Evolutionary conservation across 2,113 vertebrate species (phyloP).

Genomic region (Cryptotis parvus): DNA sequence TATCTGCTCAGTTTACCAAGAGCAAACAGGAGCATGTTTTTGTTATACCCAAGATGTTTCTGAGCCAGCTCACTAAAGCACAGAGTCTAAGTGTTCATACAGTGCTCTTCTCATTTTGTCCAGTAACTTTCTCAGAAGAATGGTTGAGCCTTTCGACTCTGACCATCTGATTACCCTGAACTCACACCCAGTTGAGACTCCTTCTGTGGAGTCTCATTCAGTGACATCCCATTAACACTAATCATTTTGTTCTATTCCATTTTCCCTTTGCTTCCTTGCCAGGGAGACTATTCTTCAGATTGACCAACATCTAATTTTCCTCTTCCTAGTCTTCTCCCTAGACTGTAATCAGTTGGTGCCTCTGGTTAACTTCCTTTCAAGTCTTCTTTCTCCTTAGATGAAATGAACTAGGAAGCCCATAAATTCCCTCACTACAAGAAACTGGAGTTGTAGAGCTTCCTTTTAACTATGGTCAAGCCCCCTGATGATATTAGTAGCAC

Average conservation of each 20-base stretch:
- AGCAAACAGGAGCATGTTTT: constrained; percentile 33
- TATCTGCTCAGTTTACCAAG: neutral
- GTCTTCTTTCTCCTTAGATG: constrained; percentile 47
- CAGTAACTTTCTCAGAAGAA: constrained; percentile 8
- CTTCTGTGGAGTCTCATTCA: neutral
- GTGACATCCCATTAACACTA: constrained; percentile 14
- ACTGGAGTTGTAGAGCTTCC: neutral
- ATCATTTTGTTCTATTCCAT: constrained; percentile 35
- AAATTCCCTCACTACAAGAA: neutral
- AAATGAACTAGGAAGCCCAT: constrained; percentile 42
- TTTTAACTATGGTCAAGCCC: constrained; percentile 31
- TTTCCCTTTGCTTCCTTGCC: constrained; percentile 41
- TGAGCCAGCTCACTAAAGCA: neutral
- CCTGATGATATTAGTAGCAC: neutral
- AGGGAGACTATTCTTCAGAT: constrained; percentile 31
- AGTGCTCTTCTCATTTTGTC: neutral
- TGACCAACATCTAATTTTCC: constrained; percentile 63
- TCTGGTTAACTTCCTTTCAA: constrained; percentile 63
- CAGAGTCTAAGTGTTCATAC: neutral
- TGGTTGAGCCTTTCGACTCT: neutral
- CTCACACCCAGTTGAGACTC: neutral
- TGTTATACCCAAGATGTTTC: neutral
- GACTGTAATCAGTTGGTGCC: constrained; percentile 42
- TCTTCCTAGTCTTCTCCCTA: constrained; percentile 23
- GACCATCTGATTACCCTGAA: neutral